phyloP scores from a whole-genome alignment of 2,113 vertebrate genomes.

The Chionomys nivalis region DNA sequence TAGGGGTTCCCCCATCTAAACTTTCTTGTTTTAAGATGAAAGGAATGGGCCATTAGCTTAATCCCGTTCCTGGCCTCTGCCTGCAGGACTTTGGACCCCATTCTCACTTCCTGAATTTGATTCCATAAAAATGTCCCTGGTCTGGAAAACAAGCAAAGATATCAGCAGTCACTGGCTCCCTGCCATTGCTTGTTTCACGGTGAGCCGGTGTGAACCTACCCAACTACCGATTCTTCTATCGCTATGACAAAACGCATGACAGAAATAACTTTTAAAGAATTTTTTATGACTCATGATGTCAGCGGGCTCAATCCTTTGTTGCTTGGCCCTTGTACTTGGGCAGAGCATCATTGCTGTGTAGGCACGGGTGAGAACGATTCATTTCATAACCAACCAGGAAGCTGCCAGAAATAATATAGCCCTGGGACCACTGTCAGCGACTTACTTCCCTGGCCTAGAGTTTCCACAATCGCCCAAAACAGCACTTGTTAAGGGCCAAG shows the following conservation, averaged over 20 bases:
- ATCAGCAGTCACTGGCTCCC: neutral
- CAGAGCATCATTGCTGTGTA: neutral
- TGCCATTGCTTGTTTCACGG: neutral
- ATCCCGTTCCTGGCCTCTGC: neutral
- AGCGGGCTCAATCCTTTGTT: neutral
- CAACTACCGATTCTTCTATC: neutral
- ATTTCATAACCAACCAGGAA: neutral
- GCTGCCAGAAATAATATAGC: neutral
- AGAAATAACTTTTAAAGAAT: neutral
- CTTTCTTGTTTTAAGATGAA: neutral
- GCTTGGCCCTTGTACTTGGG: neutral
- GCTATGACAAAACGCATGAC: neutral
- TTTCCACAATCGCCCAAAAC: no score
- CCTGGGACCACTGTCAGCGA: neutral
- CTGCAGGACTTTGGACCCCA: neutral
- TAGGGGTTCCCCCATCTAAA: neutral
- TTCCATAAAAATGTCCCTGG: neutral
- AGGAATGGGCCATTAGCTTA: neutral
- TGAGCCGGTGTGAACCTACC: neutral
- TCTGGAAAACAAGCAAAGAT: neutral
- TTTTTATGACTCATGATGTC: neutral
- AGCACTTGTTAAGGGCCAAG: neutral
- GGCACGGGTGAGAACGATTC: no score
- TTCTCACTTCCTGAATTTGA: conserved; percentile 22
- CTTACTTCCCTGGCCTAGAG: neutral